phyloP scores from a whole-genome alignment of 2,888 invertebrate genomes.

The Timandra comae region DNA sequence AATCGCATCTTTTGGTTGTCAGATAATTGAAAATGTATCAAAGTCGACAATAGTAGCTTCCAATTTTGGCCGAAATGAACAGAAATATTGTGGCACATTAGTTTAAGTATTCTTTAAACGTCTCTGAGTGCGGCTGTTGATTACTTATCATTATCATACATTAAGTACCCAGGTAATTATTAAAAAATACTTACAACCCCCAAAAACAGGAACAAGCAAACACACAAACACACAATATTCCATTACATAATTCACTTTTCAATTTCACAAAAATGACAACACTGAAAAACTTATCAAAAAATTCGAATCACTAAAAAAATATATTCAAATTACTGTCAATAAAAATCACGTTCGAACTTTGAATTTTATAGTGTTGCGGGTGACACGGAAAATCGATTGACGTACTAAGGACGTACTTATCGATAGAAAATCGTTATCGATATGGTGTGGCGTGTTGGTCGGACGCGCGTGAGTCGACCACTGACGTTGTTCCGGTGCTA shows the following conservation, averaged over 20 bases:
- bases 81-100: no score
- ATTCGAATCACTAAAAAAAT: slow-evolving; percentile 3
- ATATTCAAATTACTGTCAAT: slow-evolving; percentile 3
- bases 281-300: slow-evolving; percentile 4
- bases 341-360: neutral
- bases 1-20: no score
- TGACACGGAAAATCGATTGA: neutral
- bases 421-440: slow-evolving; percentile 28
- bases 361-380: neutral
- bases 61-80: no score
- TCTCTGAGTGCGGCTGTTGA: no score
- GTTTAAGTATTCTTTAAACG: no score
- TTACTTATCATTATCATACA: no score
- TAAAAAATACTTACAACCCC: slow-evolving; percentile 6
- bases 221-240: slow-evolving; percentile 6
- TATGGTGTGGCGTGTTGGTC: slow-evolving; percentile 53
- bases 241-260: slow-evolving; percentile 11
- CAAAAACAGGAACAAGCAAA: neutral
- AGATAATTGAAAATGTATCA: no score
- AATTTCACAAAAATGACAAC: slow-evolving; percentile 9
- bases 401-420: slow-evolving; percentile 19
- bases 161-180: no score
- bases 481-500: slow-evolving; percentile 45
- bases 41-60: no score
- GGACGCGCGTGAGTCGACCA: slow-evolving; percentile 57